Conservation (phyloP, 2,888 invertebrate species). For the Neoitamus cyanurus region DNA sequence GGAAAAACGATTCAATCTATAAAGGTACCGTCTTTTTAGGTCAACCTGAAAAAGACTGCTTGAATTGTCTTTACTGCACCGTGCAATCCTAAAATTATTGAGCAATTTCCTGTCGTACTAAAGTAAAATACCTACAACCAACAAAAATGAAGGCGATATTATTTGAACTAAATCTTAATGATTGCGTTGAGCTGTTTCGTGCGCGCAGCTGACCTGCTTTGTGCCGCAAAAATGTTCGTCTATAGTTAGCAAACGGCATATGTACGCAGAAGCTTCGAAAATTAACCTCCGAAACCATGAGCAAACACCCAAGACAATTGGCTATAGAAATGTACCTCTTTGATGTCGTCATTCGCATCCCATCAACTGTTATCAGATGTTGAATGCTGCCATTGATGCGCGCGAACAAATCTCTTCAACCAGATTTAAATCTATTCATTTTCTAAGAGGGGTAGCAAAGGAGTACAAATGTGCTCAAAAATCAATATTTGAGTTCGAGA, state of each 20-base stretch:
- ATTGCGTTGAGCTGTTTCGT: no score
- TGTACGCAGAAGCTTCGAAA: slow-evolving; percentile 1
- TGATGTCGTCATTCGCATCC: slow-evolving; percentile 47
- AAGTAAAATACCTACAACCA: no score
- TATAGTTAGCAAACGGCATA: not conserved
- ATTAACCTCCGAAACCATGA: slow-evolving; percentile 43
- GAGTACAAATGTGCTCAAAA: slow-evolving; percentile 46
- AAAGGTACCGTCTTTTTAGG: no score
- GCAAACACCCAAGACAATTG: slow-evolving; percentile 42
- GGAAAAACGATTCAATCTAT: no score
- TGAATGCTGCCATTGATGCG: not conserved
- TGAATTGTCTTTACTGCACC: no score
- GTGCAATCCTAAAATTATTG: no score
- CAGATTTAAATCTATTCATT: not conserved
- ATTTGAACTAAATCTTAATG: not conserved
- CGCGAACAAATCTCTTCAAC: slow-evolving; percentile 32
- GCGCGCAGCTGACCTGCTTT: not conserved
- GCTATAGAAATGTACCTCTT: slow-evolving; percentile 44
- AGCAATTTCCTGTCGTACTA: no score
- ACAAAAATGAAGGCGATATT: not conserved
- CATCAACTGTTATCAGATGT: slow-evolving; percentile 31
- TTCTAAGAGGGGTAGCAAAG: slow-evolving; percentile 38
- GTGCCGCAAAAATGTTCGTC: not conserved
- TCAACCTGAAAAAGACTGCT: no score
- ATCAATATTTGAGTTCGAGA: slow-evolving; percentile 49